Percentiles rank a stretch among this genome's conserved stretches.
Evolutionary conservation across 2,113 vertebrate species (phyloP).

Genomic region (Phoxinus phoxinus): DNA sequence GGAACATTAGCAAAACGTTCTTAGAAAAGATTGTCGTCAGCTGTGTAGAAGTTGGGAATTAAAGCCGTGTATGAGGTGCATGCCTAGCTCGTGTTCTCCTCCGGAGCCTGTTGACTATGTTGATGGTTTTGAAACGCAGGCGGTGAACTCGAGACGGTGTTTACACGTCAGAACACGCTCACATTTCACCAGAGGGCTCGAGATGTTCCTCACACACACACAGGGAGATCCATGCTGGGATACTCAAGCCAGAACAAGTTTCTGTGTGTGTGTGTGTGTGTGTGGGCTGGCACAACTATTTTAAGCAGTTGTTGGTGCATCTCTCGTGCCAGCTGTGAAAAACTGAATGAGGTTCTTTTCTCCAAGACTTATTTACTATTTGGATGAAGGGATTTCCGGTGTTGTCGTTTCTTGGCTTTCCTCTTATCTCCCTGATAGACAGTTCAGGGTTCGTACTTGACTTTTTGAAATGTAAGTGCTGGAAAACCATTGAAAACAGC

Average conservation of each 20-base stretch:
- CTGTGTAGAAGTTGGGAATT: too few relatives aligned
- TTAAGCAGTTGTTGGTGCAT: slow-evolving; percentile 27
- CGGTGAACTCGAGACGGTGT: not conserved
- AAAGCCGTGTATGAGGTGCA: too few relatives aligned
- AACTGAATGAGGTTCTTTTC: not conserved
- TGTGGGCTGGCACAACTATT: slow-evolving; percentile 39
- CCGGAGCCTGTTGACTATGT: not conserved
- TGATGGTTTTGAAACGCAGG: not conserved
- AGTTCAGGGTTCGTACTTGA: too few relatives aligned
- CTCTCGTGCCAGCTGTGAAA: not conserved
- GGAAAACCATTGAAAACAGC: too few relatives aligned
- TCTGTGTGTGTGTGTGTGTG: not conserved
- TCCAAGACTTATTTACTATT: too few relatives aligned
- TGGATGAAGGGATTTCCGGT: too few relatives aligned
- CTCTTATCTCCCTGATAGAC: too few relatives aligned
- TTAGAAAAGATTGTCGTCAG: too few relatives aligned
- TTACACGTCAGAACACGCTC: not conserved
- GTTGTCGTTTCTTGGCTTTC: too few relatives aligned
- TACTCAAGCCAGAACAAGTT: too few relatives aligned
- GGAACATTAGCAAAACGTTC: not conserved
- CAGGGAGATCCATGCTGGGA: not conserved
- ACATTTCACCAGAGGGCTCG: not conserved
- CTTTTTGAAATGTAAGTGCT: too few relatives aligned
- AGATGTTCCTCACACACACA: not conserved
- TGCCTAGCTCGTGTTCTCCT: too few relatives aligned